These are phyloP conservation scores for Caenorhabditis doughertyi DNA, from an alignment of 2,888 invertebrate genomes.

Conservation along the genomic window DNA sequence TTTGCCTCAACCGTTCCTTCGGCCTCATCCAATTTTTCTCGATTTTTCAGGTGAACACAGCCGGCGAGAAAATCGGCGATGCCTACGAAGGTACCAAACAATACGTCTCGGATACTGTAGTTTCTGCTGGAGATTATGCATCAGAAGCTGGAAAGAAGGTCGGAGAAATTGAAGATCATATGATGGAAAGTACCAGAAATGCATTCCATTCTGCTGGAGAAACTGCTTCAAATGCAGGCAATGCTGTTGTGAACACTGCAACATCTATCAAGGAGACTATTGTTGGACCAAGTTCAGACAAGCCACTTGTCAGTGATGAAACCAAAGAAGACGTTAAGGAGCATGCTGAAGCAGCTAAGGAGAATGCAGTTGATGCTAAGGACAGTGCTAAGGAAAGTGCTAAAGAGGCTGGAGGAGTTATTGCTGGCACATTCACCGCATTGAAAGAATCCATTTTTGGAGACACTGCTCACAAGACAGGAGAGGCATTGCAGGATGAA, in stretches of 20 bases:
- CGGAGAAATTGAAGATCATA: conserved; percentile 26
- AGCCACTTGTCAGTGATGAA: conserved; percentile 18
- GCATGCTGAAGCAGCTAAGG: not conserved
- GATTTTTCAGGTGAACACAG: conserved; percentile 17
- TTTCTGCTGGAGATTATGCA: conserved; percentile 15
- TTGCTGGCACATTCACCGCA: not conserved
- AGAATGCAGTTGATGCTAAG: conserved; percentile 19
- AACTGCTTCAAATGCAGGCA: conserved; percentile 11
- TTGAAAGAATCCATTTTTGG: conserved; percentile 1
- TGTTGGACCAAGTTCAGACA: conserved; percentile 9
- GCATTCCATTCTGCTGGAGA: conserved; percentile 6
- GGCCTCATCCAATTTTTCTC: not conserved
- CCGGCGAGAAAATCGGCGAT: conserved; percentile 19
- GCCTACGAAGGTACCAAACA: conserved; percentile 21
- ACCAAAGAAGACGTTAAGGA: conserved; percentile 7
- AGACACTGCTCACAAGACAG: conserved; percentile 15
- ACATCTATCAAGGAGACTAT: conserved; percentile 23
- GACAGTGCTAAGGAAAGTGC: conserved; percentile 18
- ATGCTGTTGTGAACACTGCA: not conserved
- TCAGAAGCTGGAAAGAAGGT: conserved; percentile 25
- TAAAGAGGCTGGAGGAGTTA: not conserved
- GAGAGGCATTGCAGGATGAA: conserved; percentile 13
- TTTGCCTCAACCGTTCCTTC: no score
- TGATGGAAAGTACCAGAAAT: conserved; percentile 18
- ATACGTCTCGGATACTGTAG: conserved; percentile 21